Evolutionary conservation across 2,888 invertebrate genomes (phyloP).

Genomic region (Hoplodrina ambigua): DNA sequence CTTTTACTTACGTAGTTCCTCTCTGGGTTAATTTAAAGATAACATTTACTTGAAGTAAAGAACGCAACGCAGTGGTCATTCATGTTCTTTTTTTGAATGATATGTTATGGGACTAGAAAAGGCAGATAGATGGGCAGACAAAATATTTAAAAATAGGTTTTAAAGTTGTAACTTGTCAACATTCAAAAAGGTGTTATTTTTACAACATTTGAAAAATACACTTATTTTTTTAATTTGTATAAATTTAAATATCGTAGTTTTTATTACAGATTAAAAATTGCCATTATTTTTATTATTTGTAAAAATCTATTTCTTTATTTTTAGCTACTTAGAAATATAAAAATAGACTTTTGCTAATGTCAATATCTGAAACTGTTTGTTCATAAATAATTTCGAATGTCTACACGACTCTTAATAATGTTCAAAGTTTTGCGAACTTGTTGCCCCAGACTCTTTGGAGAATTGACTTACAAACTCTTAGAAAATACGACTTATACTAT

Average conservation of each 20-base stretch:
- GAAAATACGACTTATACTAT: not conserved
- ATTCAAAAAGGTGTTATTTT: no score
- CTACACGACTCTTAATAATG: not conserved
- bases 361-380: not conserved
- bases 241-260: no score
- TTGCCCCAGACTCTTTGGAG: not conserved
- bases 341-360: not conserved
- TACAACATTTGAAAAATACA: no score
- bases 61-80: not conserved
- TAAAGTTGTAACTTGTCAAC: no score
- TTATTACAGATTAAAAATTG: no score
- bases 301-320: no score
- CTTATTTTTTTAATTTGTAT: no score
- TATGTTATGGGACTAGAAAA: not conserved
- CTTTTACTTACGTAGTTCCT: not conserved
- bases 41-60: not conserved
- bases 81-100: not conserved
- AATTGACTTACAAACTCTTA: slow-evolving; percentile 2
- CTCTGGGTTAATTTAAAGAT: not conserved
- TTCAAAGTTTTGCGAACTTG: not conserved
- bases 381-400: not conserved
- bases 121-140: no score
- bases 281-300: no score
- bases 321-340: no score
- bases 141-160: no score